Evolutionary conservation across 2,888 invertebrate genomes (phyloP), one percentile per base, ranked within the genome.

Genomic region (Polyommatus icarus): DNA sequence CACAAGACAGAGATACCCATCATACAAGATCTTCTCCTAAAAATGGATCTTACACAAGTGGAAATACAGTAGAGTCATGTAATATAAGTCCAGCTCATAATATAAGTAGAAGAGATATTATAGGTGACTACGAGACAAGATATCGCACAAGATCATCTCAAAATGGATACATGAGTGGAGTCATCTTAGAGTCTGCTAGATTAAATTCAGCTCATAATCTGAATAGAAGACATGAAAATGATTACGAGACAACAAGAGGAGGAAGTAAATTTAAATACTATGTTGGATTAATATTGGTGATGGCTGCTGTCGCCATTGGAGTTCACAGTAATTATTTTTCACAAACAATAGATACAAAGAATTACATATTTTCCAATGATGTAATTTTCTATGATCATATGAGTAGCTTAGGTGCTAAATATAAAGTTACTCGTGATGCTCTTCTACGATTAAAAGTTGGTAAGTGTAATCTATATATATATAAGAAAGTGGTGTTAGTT

Each of bases 401-500:
- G 75, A 84, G 85, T 80, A 80, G 82, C 76, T 81, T 93, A 46
- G 88, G 89, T 78, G 82, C 85, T 57, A 90, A 89, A 82, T 93
- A 91, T 82, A 88, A 87, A 82, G 85, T 92, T 32, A 86, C 85
- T 83, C 84, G 85, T 78, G 82, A 91, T 82, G 86, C 90, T 18
- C 87, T 93, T 78, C 82, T 92, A 67, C 86, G 89, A 83, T 83
- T 93, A 59, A 87, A 88, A 86, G 84, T 86, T 83, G 94, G 93
- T 93, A 83, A 87, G 86, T 81, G 71, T 50, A 50, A 15, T n/a
- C n/a, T n/a, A n/a, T n/a, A n/a, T n/a, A n/a, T n/a, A n/a, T n/a
- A n/a, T n/a, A n/a, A n/a, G n/a, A n/a, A n/a, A n/a, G n/a, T n/a
- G n/a, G n/a, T n/a, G n/a, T n/a, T n/a, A n/a, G n/a, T n/a, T n/a